A percentile compares a stretch with the other conserved stretches of the same genome.
phyloP scores from a whole-genome alignment of 2,888 invertebrate species.

The Zele albiditarsus region DNA sequence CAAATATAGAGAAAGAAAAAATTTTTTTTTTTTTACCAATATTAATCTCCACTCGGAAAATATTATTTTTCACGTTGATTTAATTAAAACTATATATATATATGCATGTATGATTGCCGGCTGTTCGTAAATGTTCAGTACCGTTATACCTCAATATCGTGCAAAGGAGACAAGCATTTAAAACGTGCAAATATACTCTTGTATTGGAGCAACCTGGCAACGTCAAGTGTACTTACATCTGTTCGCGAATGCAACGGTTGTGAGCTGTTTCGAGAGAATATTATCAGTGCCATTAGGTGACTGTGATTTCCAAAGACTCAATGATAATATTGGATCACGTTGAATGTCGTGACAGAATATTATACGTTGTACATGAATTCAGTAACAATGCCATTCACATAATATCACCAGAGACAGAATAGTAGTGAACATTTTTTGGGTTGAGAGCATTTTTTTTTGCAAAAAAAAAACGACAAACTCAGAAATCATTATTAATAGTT shows the following conservation, averaged over 20 bases:
- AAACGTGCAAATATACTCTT: slow-evolving; percentile 17
- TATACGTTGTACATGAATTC: slow-evolving; percentile 23
- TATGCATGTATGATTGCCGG: slow-evolving; percentile 30
- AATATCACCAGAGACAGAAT: slow-evolving; percentile 39
- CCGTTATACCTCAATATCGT: slow-evolving; percentile 32
- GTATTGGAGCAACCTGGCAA: slow-evolving; percentile 40
- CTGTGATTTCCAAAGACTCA: slow-evolving; percentile 30
- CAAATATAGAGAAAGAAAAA: slow-evolving; percentile 5
- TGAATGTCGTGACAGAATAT: slow-evolving; percentile 40
- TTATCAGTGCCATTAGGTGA: slow-evolving; percentile 32
- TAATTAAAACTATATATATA: not conserved
- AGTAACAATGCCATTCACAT: slow-evolving; percentile 39
- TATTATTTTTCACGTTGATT: not conserved
- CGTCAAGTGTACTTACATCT: slow-evolving; percentile 41
- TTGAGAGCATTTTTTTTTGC: slow-evolving; percentile 11
- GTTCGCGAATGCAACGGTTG: slow-evolving; percentile 36
- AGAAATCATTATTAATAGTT: not conserved
- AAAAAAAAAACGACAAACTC: slow-evolving; percentile 1
- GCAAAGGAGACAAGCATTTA: slow-evolving; percentile 44
- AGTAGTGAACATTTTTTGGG: slow-evolving; percentile 36
- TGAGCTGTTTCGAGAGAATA: slow-evolving; percentile 30
- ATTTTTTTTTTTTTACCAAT: slow-evolving; percentile 10
- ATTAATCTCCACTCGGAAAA: not conserved
- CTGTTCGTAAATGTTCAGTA: slow-evolving; percentile 24
- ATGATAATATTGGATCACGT: slow-evolving; percentile 34